Evolutionary conservation across 2,888 invertebrate species (phyloP), one percentile per base, ranked within the genome.

Genomic region (Crepidodera aurea): DNA sequence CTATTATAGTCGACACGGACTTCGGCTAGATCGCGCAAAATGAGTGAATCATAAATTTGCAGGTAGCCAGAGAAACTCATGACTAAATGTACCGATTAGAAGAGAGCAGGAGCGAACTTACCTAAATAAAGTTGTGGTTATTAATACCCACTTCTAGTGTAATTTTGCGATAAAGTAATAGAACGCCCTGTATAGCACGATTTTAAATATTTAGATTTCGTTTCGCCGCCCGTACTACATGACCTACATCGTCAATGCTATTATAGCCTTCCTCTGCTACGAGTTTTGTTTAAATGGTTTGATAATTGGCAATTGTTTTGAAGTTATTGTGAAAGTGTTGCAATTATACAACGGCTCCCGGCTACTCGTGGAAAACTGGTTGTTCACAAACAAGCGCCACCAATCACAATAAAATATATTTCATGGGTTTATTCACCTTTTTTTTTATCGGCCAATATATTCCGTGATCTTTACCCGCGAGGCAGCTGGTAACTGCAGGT

Each of bases 291-390:
- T 55, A 55, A 44, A 55, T 32, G 19, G 19, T 55, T 44, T 55
- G 55, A 55, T 55, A 55, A 55, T 55, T 55, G 55, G 44, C 55
- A 44, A 55, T 55, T 55, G 55, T 55, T 55, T 55, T 46, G 55
- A 19, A 55, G 44, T 55, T 29, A 42, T 25, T 55, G 44, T 55
- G 55, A 55, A 55, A 55, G 55, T 55, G 55, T 32, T 46, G 44
- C 44, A 55, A 55, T 55, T 55, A 44, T 32, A 12, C 15, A 54
- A 55, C 32, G 32, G 55, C 55, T 40, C 32, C 44, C 44, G 42
- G 55, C 55, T 13, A 32, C n/a, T 19, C 16, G 15, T 13, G 54
- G 32, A 55, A 55, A 55, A 44, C 44, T 55, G 44, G 44, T 55
- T 37, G 16, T 29, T 51, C 27, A 29, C 22, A 55, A 55, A 16